Base-by-base conservation (phyloP, 1,140 invertebrate genomes). In the Chrysomallon squamiferum region DNA sequence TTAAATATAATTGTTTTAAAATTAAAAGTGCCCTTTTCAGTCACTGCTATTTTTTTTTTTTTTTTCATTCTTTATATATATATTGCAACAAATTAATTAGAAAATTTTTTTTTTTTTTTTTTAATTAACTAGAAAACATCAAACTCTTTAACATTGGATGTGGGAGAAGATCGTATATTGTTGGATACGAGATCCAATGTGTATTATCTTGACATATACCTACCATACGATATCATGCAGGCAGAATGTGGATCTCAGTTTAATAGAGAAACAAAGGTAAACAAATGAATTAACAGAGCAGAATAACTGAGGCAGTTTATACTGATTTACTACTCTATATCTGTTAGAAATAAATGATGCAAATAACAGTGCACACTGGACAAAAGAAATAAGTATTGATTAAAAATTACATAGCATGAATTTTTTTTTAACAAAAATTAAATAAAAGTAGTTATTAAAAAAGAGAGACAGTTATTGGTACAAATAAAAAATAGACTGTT, bases 161-260 rank as follows among this genome's bases (percentile, higher is more conserved):
- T 93, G 57, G 90, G 91, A 1, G 90, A 91, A 73, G 91, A 93
- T 86, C 86, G 92, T 66, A 88, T 93, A 62, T 75, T 92, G 22
- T 79, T 93, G 49, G 88, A 90, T 71, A 84, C 83, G 5, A 68
- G 86, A 47, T 88, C 88, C 47, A 84, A 86, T 71, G 86, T 87
- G 41, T 89, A 89, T 73, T 74, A 89, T 20, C 84, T 92, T 38
- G 91, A 93, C 81, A 86, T 91, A 62, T 93, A 89, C 78, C 75
- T 93, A 20, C 90, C 91, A 5, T 88, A 88, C 78, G 77, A 80
- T 41, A 80, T 93, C 27, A 82, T 90, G 66, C 87, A 88, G 72
- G 82, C 89, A 32, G 85, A 87, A 9, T 88, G 88, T 68, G 87
- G 84, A 54, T 89, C 91, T 15, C 84, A 87, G 57, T 90, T 92